These are phyloP conservation scores for Hucho hucho DNA, from an alignment of 2,113 vertebrate species.

Conservation along the genomic window DNA sequence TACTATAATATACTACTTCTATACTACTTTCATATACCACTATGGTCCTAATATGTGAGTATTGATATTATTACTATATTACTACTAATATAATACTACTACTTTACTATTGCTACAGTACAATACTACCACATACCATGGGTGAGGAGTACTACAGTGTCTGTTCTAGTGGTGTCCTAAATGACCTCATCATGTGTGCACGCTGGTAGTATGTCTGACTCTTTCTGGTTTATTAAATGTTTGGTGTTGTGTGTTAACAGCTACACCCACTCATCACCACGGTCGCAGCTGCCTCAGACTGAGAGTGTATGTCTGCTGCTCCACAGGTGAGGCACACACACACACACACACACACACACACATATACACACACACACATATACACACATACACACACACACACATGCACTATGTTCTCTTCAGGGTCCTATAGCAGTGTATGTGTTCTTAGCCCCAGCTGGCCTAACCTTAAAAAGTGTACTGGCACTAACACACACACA, in stretches of 20 bases:
- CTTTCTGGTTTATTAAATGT: too few species aligned
- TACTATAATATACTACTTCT: too few species aligned
- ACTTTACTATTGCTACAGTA: background rate
- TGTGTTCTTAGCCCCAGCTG: too few species aligned
- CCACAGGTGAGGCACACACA: conserved; percentile 78
- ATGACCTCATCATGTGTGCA: background rate
- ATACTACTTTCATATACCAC: background rate
- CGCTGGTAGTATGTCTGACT: background rate
- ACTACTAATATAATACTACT: background rate
- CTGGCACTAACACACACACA: too few species aligned
- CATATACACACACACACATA: too few species aligned
- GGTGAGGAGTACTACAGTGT: background rate
- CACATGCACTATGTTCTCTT: too few species aligned
- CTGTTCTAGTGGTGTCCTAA: background rate
- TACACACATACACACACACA: too few species aligned
- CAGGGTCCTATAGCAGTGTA: too few species aligned
- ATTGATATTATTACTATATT: background rate
- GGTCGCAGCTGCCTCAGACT: conserved; percentile 91
- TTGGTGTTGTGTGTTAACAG: conserved; percentile 61
- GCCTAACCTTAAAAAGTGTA: too few species aligned
- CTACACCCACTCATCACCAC: conserved; percentile 90
- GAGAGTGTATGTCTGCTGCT: conserved; percentile 95
- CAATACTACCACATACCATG: background rate
- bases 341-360: too few species aligned
- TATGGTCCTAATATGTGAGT: too few species aligned